phyloP scores from a whole-genome alignment of 2,113 vertebrate species.

The Brachirus orientalis region DNA sequence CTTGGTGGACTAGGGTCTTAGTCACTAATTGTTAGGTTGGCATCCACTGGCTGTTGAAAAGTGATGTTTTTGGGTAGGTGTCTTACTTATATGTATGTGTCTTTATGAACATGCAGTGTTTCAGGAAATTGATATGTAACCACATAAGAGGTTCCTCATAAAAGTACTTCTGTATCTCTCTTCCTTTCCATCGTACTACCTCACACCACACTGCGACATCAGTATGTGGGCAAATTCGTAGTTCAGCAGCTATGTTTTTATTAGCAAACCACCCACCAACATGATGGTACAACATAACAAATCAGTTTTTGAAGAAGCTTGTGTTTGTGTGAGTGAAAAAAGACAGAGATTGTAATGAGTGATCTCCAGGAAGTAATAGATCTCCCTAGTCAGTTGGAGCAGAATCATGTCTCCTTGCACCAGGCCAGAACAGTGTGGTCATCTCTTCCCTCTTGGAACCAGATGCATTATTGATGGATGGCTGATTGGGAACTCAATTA shows the following conservation, averaged over 20 bases:
- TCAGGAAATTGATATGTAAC: background rate
- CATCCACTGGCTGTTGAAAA: constrained; percentile 62
- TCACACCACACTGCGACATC: constrained; percentile 8
- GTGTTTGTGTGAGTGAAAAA: constrained; percentile 3
- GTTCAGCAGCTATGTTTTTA: constrained; percentile 8
- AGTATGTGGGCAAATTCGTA: constrained; percentile 12
- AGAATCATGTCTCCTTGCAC: constrained; percentile 62
- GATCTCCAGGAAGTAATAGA: constrained; percentile 56
- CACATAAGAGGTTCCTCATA: no score
- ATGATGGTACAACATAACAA: constrained; percentile 16
- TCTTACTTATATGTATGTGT: constrained; percentile 15
- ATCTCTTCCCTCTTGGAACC: constrained; percentile 69
- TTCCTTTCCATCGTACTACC: constrained; percentile 5
- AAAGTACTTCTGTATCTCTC: no score
- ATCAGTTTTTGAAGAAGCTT: constrained; percentile 11
- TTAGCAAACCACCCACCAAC: constrained; percentile 15
- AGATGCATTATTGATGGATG: constrained; percentile 85
- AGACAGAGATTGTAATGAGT: constrained; percentile 19
- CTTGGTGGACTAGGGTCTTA: constrained; percentile 72
- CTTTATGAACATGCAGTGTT: constrained; percentile 19
- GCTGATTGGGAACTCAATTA: constrained; percentile 86
- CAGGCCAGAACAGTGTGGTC: constrained; percentile 43
- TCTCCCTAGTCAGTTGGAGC: constrained; percentile 32
- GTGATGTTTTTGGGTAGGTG: constrained; percentile 29
- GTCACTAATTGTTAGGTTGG: constrained; percentile 77